Conservation (phyloP, 2,113 vertebrate genomes). For the human (Homo sapiens) region DNA sequence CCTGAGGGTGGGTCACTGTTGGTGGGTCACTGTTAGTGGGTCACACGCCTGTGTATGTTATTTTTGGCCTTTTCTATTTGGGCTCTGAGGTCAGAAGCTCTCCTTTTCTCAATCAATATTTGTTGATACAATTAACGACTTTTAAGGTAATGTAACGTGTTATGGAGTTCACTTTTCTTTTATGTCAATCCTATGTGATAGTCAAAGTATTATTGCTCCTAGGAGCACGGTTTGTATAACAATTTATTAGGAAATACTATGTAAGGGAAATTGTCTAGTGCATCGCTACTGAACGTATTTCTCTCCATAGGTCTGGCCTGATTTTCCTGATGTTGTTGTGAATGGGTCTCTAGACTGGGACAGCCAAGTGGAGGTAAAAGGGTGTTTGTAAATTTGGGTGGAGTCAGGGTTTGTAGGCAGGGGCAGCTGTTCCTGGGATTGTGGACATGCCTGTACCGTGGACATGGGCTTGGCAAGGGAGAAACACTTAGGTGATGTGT, state of each 20-base stretch:
- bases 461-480: fast-evolving
- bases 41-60: fast-evolving
- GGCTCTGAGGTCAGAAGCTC: neutral
- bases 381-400: neutral
- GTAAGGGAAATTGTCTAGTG: neutral
- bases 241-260: neutral
- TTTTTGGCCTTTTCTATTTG: neutral
- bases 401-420: neutral
- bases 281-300: neutral
- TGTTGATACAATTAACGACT: neutral
- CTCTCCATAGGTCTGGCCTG: conserved; percentile 91
- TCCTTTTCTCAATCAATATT: neutral
- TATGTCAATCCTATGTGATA: neutral
- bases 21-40: too few species aligned
- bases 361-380: conserved; percentile 87
- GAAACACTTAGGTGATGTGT: fast-evolving
- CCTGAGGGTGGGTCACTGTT: fast-evolving
- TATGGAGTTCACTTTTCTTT: neutral
- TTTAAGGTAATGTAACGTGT: neutral
- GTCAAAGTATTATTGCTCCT: neutral
- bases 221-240: neutral
- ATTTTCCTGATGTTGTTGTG: conserved; percentile 86
- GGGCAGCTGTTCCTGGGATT: fast-evolving
- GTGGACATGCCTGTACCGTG: fast-evolving
- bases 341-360: conserved; percentile 89